Conservation (phyloP, 1,140 invertebrate genomes). For the Eufriesea mexicana region DNA sequence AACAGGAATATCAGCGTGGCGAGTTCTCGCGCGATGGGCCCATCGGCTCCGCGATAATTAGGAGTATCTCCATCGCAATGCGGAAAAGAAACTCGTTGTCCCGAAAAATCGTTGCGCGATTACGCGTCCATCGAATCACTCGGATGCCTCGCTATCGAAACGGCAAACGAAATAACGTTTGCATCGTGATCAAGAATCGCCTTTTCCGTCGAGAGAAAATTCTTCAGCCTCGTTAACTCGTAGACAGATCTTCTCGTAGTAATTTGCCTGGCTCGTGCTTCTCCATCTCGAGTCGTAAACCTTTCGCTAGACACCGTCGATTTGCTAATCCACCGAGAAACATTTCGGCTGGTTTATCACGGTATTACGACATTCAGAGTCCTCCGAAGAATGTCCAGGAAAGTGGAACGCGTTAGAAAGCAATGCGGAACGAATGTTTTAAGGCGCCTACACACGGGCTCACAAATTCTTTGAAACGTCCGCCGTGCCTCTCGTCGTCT, state of each 20-base stretch:
- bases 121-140: not conserved
- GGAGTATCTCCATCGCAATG: not conserved
- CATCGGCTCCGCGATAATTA: not conserved
- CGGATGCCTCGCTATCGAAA: not conserved
- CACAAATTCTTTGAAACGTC: slow-evolving; percentile 45
- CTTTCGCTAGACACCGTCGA: slow-evolving; percentile 16
- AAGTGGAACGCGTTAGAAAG: slow-evolving; percentile 67
- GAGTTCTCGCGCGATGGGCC: not conserved
- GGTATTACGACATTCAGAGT: slow-evolving; percentile 35
- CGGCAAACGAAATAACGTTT: not conserved
- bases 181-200: not conserved
- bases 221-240: not conserved
- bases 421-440: slow-evolving; percentile 50
- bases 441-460: slow-evolving; percentile 8
- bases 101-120: not conserved
- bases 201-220: not conserved
- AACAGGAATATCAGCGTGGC: slow-evolving; percentile 39
- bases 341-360: slow-evolving; percentile 44
- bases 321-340: not conserved
- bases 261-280: not conserved
- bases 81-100: not conserved
- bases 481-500: not conserved
- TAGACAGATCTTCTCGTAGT: not conserved
- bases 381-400: slow-evolving; percentile 52
- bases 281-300: not conserved